Base-by-base conservation (phyloP, 2,888 invertebrate genomes). In the Caenorhabditis becei region DNA sequence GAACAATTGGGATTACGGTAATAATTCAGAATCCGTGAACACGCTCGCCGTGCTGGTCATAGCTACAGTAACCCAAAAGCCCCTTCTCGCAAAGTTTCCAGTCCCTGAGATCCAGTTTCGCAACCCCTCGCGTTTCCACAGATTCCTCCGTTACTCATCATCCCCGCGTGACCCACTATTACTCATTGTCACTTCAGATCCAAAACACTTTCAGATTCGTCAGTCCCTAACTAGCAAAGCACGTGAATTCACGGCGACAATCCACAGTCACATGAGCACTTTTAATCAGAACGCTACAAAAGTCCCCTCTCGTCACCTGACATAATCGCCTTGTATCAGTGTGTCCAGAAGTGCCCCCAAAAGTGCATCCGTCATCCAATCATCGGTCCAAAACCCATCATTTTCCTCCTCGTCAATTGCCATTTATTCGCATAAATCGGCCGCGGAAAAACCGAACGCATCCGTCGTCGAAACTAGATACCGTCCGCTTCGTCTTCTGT, bases 261-360 rank as follows among this genome's bases (percentile, higher is more conserved):
- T n/a, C 49, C 67, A 16, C 14, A 11, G 26, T 35, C 69, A 47
- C 44, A n/a, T 59, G 59, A 10, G 44, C 18, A 35, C 70, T 70
- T 70, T 70, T 59, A 59, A 70, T 59, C 70, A 59, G 44, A 28
- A 18, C 28, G 35, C 32, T 28, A 32, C 49, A 49, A 32, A 49
- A 49, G 47, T 69, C 16, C 20, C 53, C 4, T 35, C 41, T 32
- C 23, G 23, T 24, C 35, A 32, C 2, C 41, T 28, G 18, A 56
- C 54, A 66, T 61, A 70, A 70, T 70, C 70, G 59, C 59, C 70
- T 61, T 51, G 26, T 61, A 7, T 61, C 69, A n/a, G n/a, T n/a
- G n/a, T n/a, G n/a, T 56, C n/a, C 37, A 18, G 7, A n/a, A 35
- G 32, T 14, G n/a, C 26, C 24, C 37, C 47, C 41, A 51, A 51